Evolutionary conservation across 2,113 vertebrate genomes (phyloP), one percentile per base, ranked within the genome.

Genomic region (Tricholaema leucomelas): DNA sequence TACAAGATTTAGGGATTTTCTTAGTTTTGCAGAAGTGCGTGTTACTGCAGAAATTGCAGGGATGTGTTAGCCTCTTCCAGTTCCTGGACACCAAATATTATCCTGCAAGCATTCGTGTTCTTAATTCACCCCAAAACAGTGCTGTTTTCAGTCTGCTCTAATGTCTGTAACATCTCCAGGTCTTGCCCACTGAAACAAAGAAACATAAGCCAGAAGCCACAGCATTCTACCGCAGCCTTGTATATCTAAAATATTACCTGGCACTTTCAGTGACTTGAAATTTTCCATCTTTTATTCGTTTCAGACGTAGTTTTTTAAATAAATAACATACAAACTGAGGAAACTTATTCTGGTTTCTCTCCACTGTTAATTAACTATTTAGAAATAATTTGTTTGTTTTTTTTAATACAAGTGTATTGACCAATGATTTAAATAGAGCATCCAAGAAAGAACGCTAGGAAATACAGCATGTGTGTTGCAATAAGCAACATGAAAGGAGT

Each of bases 391-490:
- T 54, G 44, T 6, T 42, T 42, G 15, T 40, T 52, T 58, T 35
- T 71, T 71, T 71, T 35, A 42, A 35, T 21, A 42, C 13, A 33
- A 77, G 21, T 50, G 24, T 81, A 69, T 18, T 2, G 1, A 80
- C 12, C 2, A 1, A 35, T 16, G 17, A 58, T 36, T 76, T 69
- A 70, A 75, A 75, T 21, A 76, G 10, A 42, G n/a, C 10, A 52
- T 64, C 5, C 28, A 33, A 46, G 18, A 38, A 0, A 35, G 7
- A 8, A 70, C 23, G n/a, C 8, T 12, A 72, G 24, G 30, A 83
- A 76, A 50, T 8, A 71, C 0, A 0, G 21, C 28, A 85, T 0
- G 0, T 25, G 6, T 65, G 19, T 52, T 27, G 14, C 50, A 77
- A 66, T 0, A 66, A 9, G 58, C 9, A 77, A 74, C 18, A 12